Base-by-base conservation (phyloP, 30 jellyfish, hydroid and myxozoan genomes). In the Calvadosia cruxmelitensis region DNA sequence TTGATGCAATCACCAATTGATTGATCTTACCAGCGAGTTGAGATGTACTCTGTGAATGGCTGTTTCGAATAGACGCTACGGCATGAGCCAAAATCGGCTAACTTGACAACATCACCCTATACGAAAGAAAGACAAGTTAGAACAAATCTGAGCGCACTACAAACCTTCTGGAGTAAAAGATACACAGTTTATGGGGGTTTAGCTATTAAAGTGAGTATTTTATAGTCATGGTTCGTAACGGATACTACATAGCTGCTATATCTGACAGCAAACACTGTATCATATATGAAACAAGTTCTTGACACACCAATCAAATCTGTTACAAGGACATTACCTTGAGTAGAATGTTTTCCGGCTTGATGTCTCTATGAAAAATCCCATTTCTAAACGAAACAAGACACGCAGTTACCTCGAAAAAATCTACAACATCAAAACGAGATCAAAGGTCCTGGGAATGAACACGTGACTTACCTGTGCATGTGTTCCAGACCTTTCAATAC, bases 21-120 rank as follows among this genome's bases (percentile, higher is more conserved):
- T 42, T 42, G 3, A 13, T 28, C 71, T 72, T 66, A 84, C 95
- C 95, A 84, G 71, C 95, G 51, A 26, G 95, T 84, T 16, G 95
- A 84, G 29, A 84, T 84, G 63, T 84, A 84, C 50, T 84, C 95
- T 3, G 95, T 84, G 77, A 73, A 84, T 3, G 95, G 95, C 36
- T 84, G 95, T 66, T 84, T 84, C 35, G 95, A 84, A 62, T 84
- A 84, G 28, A 84, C 95, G 61, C 95, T 84, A 15, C 95, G 73
- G 49, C 95, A 84, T 0, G 95, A 84, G 10, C 95, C 95, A 66
- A 84, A 68, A 63, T 84, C 95, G 50, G 95, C 95, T 29, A 84
- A 64, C 50, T 84, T 84, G 24, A 84, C 95, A 10, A 48, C 31
- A 25, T 77, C 92, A 67, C 71, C 83, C 95, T 84, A 33, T 30